phyloP scores from a whole-genome alignment of 2,113 vertebrate genomes.

The Phasianus colchicus region DNA sequence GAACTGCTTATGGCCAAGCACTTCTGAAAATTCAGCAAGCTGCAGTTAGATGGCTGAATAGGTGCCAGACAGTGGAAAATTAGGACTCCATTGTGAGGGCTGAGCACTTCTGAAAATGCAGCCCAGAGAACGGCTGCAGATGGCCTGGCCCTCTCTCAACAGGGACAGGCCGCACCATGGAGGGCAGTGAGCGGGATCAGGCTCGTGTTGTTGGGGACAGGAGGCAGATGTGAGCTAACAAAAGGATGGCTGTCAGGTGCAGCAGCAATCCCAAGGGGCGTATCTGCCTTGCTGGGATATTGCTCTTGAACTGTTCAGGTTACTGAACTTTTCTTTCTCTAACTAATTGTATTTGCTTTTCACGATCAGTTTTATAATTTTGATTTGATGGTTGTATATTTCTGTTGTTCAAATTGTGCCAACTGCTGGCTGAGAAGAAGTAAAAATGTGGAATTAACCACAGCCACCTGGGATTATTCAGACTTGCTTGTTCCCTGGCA shows the following conservation, averaged over 20 bases:
- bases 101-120: slow-evolving; percentile 6
- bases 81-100: slow-evolving; percentile 39
- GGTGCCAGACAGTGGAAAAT: slow-evolving; percentile 53
- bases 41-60: not conserved
- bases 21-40: not conserved
- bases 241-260: not conserved
- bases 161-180: not conserved
- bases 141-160: slow-evolving; percentile 40
- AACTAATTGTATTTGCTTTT: not conserved
- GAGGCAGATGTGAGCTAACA: not conserved
- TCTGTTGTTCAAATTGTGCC: not conserved
- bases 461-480: not conserved
- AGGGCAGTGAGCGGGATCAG: not conserved
- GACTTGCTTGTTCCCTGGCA: not conserved
- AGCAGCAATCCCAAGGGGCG: not conserved
- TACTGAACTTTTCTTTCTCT: not conserved
- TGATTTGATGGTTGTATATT: not conserved
- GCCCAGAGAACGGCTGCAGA: slow-evolving; percentile 18
- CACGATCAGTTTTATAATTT: not conserved
- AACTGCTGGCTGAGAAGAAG: not conserved
- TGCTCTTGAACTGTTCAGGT: not conserved
- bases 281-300: not conserved
- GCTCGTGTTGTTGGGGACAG: not conserved
- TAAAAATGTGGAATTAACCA: not conserved
- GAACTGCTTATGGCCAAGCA: slow-evolving; percentile 44